A percentile compares a stretch with the other conserved stretches of the same genome.
Conservation (phyloP, 2,888 invertebrate genomes). For the Nephrotoma appendiculata region DNA sequence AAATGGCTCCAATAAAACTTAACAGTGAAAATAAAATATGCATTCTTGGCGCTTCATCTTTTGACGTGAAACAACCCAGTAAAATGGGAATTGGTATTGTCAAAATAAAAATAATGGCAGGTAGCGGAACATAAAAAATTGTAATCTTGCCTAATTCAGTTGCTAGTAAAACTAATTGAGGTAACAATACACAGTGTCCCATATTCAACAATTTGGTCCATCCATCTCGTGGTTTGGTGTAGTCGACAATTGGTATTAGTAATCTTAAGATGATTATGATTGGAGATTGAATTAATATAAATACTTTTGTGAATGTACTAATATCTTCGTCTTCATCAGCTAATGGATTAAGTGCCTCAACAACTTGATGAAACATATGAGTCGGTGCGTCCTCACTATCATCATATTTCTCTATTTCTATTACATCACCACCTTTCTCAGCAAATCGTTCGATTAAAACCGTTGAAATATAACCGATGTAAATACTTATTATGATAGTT, state of each 20-base stretch:
- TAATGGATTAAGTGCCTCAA: constrained; percentile 11
- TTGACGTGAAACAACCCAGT: constrained; percentile 13
- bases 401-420: not conserved
- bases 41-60: constrained; percentile 17
- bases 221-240: constrained; percentile 32
- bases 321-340: constrained; percentile 7
- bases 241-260: constrained; percentile 41
- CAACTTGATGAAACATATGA: constrained; percentile 10
- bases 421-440: not conserved
- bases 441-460: constrained; percentile 18
- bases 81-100: not conserved
- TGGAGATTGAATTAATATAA: constrained; percentile 25
- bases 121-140: not conserved
- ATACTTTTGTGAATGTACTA: constrained; percentile 3
- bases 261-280: constrained; percentile 36
- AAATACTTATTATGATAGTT: constrained; percentile 13
- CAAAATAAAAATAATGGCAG: not conserved
- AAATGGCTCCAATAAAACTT: constrained; percentile 25
- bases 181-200: constrained; percentile 36
- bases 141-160: not conserved
- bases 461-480: constrained; percentile 16
- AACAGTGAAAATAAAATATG: constrained; percentile 19
- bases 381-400: not conserved
- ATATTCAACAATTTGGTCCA: constrained; percentile 43
- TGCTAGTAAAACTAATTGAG: constrained; percentile 15